Percentiles rank a stretch among this genome's conserved stretches.
Evolutionary conservation across 1,140 invertebrate species (phyloP).

Genomic region (Drosophila leontia): DNA sequence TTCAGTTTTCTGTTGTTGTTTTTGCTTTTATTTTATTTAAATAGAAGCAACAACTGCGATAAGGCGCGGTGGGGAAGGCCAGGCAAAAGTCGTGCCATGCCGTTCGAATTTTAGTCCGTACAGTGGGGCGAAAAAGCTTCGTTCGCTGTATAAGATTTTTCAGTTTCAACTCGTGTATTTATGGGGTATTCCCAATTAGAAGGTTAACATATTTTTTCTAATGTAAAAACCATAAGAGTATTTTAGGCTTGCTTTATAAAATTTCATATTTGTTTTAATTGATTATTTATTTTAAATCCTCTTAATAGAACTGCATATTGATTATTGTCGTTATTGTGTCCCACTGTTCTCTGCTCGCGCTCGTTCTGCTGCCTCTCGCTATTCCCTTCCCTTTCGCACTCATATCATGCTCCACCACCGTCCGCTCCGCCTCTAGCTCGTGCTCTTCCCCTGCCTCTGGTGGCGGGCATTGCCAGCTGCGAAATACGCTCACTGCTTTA

Average conservation of each 20-base stretch:
- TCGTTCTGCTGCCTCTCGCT: slow-evolving; percentile 17
- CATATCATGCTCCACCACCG: background rate
- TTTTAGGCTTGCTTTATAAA: background rate
- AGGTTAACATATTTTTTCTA: background rate
- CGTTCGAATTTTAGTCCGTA: slow-evolving; percentile 64
- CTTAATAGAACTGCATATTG: background rate
- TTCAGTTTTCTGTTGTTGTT: slow-evolving; percentile 30
- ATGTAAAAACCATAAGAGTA: background rate
- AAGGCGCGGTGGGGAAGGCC: slow-evolving; percentile 36
- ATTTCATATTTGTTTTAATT: background rate
- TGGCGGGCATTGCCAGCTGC: slow-evolving; percentile 52
- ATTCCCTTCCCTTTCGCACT: background rate
- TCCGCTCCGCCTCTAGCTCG: slow-evolving; percentile 5
- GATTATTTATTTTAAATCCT: background rate
- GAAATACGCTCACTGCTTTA: slow-evolving; percentile 61
- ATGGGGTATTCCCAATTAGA: background rate
- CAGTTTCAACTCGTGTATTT: background rate
- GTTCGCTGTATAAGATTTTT: background rate
- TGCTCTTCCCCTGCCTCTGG: slow-evolving; percentile 5
- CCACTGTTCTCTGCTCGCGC: slow-evolving; percentile 37
- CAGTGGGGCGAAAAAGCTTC: slow-evolving; percentile 29
- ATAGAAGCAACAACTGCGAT: slow-evolving; percentile 67
- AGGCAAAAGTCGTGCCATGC: slow-evolving; percentile 52
- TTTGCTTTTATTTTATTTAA: slow-evolving; percentile 55
- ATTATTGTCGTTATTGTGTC: background rate